Base-by-base conservation (phyloP, 1,140 invertebrate genomes). In the Tenebrio molitor region DNA sequence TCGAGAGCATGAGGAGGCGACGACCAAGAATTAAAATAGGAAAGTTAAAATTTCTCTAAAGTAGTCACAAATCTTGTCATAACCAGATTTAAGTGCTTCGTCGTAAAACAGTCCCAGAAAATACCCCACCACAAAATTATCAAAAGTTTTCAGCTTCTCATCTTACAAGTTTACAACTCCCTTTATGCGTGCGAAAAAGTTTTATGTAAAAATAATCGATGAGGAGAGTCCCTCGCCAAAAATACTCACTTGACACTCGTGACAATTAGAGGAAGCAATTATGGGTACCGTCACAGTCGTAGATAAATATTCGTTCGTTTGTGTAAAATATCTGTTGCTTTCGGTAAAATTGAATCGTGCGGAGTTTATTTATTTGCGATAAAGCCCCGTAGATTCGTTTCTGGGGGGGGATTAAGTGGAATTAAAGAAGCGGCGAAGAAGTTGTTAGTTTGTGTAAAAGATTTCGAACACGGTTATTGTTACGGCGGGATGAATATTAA, bases 41-140 rank as follows among this genome's bases (percentile, higher is more conserved):
- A 58, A 58, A 58, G 50, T 58, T 58, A 58, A 58, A 58, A 25
- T 58, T 58, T 58, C 50, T 58, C 50, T 58, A 58, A 58, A 58
- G 23, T 58, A 58, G 50, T 58, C 50, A 58, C 10, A 58, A 58
- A 58, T 58, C 50, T 58, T 58, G 50, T 58, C 50, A 58, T 58
- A 58, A 58, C 50, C 50, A 58, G 21, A 58, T 58, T 58, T 58
- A 58, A 58, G 50, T 58, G 50, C 23, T 58, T 19, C 23, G 15
- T 58, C 50, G 23, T 58, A 58, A 58, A 58, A 21, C 50, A 10
- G 46, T 53, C 17, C 17, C 17, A 53, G 46, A 53, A 53, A 23
- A 53, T 39, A 23, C 17, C 14, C 46, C 8, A 53, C 46, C 46
- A 53, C 46, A 23, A 58, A 25, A 58, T 58, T 25, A 58, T 58